phyloP scores from a whole-genome alignment of 2,888 invertebrate species.

The Plagodis pulveraria region DNA sequence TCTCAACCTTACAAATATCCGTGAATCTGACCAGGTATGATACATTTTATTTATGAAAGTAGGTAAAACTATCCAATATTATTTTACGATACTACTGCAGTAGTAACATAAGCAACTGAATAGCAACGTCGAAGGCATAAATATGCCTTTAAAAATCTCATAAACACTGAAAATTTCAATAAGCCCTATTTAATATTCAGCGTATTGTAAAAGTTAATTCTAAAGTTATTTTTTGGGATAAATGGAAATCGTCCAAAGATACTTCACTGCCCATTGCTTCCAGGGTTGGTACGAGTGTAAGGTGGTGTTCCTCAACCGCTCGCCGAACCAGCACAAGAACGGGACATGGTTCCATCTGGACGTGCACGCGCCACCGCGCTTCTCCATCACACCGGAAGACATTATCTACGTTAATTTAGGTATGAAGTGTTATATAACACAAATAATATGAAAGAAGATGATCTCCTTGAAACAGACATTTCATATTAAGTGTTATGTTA shows the following conservation, averaged over 20 bases:
- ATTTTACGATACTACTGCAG: too few species aligned
- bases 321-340: constrained; percentile 95
- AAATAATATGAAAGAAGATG: neutral
- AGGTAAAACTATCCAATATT: too few species aligned
- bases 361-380: constrained; percentile 98
- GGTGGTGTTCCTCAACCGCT: constrained; percentile 97
- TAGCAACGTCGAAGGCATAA: neutral
- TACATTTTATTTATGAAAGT: neutral
- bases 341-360: constrained; percentile 99
- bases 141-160: constrained; percentile 16
- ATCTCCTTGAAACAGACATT: neutral
- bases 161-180: constrained; percentile 1
- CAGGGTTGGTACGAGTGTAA: constrained; percentile 98
- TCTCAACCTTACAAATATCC: constrained; percentile 97
- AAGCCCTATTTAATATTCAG: constrained; percentile 5
- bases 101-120: too few species aligned
- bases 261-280: constrained; percentile 7
- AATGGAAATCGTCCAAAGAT: neutral
- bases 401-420: constrained; percentile 97
- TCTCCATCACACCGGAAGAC: constrained; percentile 97
- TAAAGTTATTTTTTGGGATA: constrained; percentile 9
- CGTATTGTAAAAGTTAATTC: constrained; percentile 23
- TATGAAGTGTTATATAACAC: too few species aligned
- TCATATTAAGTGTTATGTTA: neutral
- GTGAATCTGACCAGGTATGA: constrained; percentile 91